These are phyloP conservation scores for Epinephelus awoara DNA, from an alignment of 2,797 vertebrate species.

Conservation along the genomic window DNA sequence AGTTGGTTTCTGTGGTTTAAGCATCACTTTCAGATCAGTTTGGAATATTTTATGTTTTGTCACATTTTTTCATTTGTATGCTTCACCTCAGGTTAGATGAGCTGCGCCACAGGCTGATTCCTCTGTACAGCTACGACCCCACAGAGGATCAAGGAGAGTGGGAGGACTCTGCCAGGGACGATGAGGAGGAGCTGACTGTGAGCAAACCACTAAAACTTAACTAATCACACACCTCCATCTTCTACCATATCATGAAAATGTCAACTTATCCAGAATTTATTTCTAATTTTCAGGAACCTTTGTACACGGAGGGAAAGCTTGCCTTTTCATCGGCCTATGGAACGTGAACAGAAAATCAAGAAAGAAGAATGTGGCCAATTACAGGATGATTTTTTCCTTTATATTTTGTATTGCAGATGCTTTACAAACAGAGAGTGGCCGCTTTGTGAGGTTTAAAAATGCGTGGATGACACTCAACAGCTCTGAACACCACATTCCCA, in stretches of 20 bases:
- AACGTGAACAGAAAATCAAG: conserved; percentile 18
- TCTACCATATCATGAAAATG: not conserved
- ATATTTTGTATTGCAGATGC: not conserved
- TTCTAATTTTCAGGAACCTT: conserved; percentile 60
- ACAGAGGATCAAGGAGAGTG: conserved; percentile 59
- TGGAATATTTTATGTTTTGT: not conserved
- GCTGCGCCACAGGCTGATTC: conserved; percentile 74
- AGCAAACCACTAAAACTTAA: conserved; percentile 12
- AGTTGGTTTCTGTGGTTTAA: conserved; percentile 8
- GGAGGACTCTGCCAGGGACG: not conserved
- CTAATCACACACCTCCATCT: not conserved
- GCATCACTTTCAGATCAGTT: not conserved
- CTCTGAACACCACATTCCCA: not conserved
- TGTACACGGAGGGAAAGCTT: conserved; percentile 62
- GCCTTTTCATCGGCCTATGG: conserved; percentile 31
- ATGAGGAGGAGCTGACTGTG: conserved; percentile 60
- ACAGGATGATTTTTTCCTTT: not conserved
- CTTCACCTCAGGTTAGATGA: conserved; percentile 58
- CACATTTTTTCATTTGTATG: not conserved
- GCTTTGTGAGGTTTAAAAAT: not conserved
- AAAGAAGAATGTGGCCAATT: not conserved
- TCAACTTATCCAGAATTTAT: not conserved
- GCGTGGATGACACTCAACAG: not conserved
- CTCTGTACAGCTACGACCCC: conserved; percentile 75
- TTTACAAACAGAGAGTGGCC: not conserved